Conservation (phyloP, 2,888 invertebrate species). For the Ceratothoa steindachneri region DNA sequence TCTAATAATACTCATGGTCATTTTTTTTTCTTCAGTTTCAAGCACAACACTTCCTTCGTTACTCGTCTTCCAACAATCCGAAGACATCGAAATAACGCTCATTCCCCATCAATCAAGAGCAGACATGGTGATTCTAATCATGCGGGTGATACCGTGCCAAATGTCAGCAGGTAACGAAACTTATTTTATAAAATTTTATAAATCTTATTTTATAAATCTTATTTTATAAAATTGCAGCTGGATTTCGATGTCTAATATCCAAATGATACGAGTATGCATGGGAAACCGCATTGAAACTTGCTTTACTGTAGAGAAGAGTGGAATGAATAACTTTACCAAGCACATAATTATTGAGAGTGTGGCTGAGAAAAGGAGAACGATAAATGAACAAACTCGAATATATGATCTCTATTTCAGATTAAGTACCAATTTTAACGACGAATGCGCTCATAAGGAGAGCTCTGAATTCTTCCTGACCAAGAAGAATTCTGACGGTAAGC, state of each 20-base stretch:
- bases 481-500: conserved; percentile 80
- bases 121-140: conserved; percentile 42
- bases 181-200: too few species aligned
- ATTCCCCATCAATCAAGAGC: conserved; percentile 49
- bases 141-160: conserved; percentile 35
- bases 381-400: too few species aligned
- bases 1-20: too few species aligned
- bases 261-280: too few species aligned
- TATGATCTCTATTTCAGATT: conserved; percentile 53
- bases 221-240: too few species aligned
- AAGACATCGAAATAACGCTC: conserved; percentile 54
- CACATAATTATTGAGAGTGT: too few species aligned
- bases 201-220: too few species aligned
- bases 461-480: conserved; percentile 71
- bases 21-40: conserved; percentile 64
- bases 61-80: conserved; percentile 83
- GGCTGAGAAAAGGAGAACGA: too few species aligned
- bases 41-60: conserved; percentile 89
- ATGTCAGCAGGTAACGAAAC: conserved; percentile 38
- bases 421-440: conserved; percentile 73
- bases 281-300: too few species aligned
- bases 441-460: conserved; percentile 63
- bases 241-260: too few species aligned
- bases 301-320: too few species aligned
- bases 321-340: too few species aligned